Evolutionary conservation across 2,888 invertebrate genomes (phyloP).

Genomic region (Tetanocera ferruginea): DNA sequence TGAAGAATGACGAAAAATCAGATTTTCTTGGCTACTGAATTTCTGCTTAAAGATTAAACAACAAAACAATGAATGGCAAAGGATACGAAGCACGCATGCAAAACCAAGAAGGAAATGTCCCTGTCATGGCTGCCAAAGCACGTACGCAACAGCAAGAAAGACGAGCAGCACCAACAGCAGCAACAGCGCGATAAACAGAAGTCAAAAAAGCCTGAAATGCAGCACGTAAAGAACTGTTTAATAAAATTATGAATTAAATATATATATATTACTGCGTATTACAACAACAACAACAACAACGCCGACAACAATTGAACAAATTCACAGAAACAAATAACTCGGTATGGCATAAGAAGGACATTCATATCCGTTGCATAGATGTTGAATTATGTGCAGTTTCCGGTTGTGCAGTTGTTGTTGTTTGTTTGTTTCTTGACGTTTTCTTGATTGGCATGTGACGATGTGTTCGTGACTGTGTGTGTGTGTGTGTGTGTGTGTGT

Average conservation of each 20-base stretch:
- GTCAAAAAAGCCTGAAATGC: background rate
- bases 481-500: conserved; percentile 36
- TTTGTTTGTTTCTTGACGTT: conserved; percentile 14
- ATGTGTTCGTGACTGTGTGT: background rate
- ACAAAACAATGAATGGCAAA: conserved; percentile 5
- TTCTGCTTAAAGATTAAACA: conserved; percentile 29
- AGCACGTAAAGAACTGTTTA: conserved; percentile 6
- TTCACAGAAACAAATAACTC: conserved; percentile 41
- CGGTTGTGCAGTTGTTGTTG: conserved; percentile 8
- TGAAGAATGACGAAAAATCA: background rate
- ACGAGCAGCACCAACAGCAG: background rate
- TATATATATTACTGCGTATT: conserved; percentile 18
- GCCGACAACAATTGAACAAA: conserved; percentile 27
- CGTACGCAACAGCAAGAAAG: background rate
- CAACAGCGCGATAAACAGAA: background rate
- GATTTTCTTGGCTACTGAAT: conserved; percentile 31
- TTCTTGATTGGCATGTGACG: background rate
- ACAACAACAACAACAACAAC: conserved; percentile 15
- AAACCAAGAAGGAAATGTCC: conserved; percentile 19
- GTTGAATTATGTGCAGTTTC: conserved; percentile 35
- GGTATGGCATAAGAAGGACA: conserved; percentile 27
- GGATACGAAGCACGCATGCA: conserved; percentile 26
- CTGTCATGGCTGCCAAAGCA: background rate
- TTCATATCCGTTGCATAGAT: conserved; percentile 34
- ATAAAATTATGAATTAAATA: conserved; percentile 37